Evolutionary conservation across 1,140 invertebrate genomes (phyloP).

Genomic region (Anoplophora glabripennis): DNA sequence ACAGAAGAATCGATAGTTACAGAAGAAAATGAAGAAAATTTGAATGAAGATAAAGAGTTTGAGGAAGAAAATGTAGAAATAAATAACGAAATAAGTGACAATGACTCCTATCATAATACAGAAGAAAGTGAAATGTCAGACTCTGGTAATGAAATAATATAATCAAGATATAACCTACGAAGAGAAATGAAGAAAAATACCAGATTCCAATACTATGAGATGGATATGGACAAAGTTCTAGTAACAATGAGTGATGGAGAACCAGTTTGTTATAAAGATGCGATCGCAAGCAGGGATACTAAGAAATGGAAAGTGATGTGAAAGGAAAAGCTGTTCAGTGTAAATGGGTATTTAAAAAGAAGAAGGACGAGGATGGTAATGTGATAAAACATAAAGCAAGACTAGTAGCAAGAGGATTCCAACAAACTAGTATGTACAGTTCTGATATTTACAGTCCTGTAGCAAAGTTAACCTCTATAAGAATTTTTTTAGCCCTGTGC

Average conservation of each 20-base stretch:
- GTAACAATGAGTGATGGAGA: slow-evolving; percentile 1
- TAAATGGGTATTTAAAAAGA: neutral
- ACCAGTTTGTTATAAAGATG: slow-evolving; percentile 17
- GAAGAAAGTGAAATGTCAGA: neutral
- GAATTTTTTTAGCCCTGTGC: slow-evolving; percentile 8
- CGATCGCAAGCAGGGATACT: neutral
- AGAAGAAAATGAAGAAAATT: neutral
- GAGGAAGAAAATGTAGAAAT: no score
- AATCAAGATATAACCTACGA: no score
- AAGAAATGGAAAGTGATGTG: neutral
- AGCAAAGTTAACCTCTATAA: slow-evolving; percentile 2
- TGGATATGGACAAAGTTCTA: slow-evolving; percentile 18
- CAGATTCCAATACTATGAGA: slow-evolving; percentile 22
- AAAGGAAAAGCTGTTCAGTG: slow-evolving; percentile 5
- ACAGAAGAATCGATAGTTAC: neutral
- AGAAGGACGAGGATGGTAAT: neutral
- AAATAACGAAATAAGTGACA: slow-evolving; percentile 2
- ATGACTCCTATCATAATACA: neutral
- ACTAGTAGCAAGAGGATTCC: neutral
- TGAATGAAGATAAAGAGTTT: slow-evolving; percentile 9
- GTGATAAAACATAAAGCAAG: neutral
- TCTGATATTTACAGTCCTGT: neutral
- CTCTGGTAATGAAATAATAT: neutral
- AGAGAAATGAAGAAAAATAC: slow-evolving; percentile 6
- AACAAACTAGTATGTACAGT: neutral